Conservation (phyloP, 2,888 invertebrate genomes). For the Polydesmus complanatus region DNA sequence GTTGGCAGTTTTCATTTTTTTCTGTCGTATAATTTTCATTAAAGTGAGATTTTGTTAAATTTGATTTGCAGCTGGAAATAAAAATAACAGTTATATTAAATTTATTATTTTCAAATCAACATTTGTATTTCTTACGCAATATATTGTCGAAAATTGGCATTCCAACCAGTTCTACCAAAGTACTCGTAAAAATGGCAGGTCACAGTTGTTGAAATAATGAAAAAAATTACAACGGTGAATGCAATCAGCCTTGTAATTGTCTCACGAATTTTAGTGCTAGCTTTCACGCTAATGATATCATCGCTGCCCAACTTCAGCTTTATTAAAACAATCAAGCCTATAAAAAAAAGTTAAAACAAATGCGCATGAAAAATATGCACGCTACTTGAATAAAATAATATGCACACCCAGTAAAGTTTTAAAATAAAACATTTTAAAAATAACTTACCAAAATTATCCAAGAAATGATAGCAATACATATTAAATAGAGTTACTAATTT, state of each 20-base stretch:
- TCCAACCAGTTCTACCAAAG: slow-evolving; percentile 58
- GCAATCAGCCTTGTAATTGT: slow-evolving; percentile 70
- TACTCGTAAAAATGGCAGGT: slow-evolving; percentile 73
- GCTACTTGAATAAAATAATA: not conserved
- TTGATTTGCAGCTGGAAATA: slow-evolving; percentile 12
- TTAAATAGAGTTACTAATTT: too few species aligned
- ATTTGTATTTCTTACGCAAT: slow-evolving; percentile 54
- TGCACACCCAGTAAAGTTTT: not conserved
- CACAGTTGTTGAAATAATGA: slow-evolving; percentile 64
- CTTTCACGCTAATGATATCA: slow-evolving; percentile 68
- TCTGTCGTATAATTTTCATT: not conserved
- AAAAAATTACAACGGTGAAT: slow-evolving; percentile 58
- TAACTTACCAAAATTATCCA: too few species aligned
- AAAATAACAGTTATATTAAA: slow-evolving; percentile 3
- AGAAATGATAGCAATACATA: too few species aligned
- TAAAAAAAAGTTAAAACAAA: slow-evolving; percentile 20
- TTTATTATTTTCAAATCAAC: not conserved
- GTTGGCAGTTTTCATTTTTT: slow-evolving; percentile 41
- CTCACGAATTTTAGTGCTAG: slow-evolving; percentile 69
- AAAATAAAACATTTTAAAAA: not conserved
- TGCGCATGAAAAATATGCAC: not conserved
- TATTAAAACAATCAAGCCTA: slow-evolving; percentile 63
- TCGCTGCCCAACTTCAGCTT: slow-evolving; percentile 65
- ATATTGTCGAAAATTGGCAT: slow-evolving; percentile 55
- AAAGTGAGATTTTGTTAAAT: not conserved